phyloP scores from a whole-genome alignment of 2,888 invertebrate species.

The Epistrophe grossulariae region DNA sequence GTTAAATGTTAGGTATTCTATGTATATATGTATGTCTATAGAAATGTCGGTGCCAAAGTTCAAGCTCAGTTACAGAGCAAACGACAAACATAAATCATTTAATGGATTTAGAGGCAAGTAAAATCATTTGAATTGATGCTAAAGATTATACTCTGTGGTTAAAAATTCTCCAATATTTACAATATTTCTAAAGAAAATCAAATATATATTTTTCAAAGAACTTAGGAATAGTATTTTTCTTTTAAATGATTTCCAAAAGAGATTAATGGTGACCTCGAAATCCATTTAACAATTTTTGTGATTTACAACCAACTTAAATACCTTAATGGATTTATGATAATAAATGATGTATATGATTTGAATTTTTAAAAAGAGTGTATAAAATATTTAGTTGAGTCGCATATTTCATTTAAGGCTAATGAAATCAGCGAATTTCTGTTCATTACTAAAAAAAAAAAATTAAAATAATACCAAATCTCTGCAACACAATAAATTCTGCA shows the following conservation, averaged over 20 bases:
- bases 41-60: not conserved
- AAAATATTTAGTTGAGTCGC: no score
- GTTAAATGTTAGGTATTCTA: no score
- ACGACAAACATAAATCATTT: not conserved
- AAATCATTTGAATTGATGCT: not conserved
- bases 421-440: no score
- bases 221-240: not conserved
- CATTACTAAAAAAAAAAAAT: not conserved
- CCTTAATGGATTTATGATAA: no score
- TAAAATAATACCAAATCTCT: not conserved
- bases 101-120: slow-evolving; percentile 1
- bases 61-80: not conserved
- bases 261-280: not conserved
- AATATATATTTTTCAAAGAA: not conserved
- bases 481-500: not conserved
- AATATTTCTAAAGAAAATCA: not conserved
- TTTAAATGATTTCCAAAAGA: not conserved
- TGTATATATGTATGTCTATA: not conserved
- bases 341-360: no score
- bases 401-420: no score
- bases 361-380: no score
- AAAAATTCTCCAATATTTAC: not conserved
- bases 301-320: not conserved
- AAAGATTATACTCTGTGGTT: slow-evolving; percentile 2
- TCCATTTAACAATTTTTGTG: not conserved